Base-by-base conservation (phyloP, 2,888 invertebrate genomes). In the Colletes collaris region DNA sequence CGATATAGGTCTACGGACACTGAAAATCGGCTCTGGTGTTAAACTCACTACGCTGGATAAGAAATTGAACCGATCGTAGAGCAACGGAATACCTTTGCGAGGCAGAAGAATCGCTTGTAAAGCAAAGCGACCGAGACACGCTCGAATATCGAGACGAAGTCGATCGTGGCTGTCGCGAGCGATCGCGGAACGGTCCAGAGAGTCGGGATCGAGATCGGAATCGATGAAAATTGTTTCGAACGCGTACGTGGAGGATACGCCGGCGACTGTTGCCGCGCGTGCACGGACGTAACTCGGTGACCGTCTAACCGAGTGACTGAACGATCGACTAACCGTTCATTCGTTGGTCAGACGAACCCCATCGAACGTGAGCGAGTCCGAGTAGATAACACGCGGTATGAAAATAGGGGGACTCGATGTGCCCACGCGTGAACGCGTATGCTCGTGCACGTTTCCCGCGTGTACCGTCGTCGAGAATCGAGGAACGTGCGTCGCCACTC, bases 261-360 rank as follows among this genome's bases (percentile, higher is more conserved):
- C 44, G 60, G 11, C 19, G 19, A 46, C 37, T 13, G 6, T 11
- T 46, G 83, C 83, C 86, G 85, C 81, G 10, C 16, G 40, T 56
- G 11, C 11, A 10, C 69, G 64, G 78, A 58, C 58, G 63, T 86
- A 84, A 84, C 89, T 89, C 82, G 88, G 87, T 88, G 89, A 88
- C 89, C 87, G 83, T 87, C 88, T 88, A 85, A 83, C 88, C 81
- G 83, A 83, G 81, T 82, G 83, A 83, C 82, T 84, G 81, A 82
- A 83, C 86, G 87, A 85, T 86, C 81, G 85, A 83, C 84, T 77
- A 72, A 68, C 79, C 80, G 82, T 67, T 71, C 80, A 81, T 67
- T 71, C 74, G 75, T 62, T 76, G 79, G 70, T 69, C 72, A 55
- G 44, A 60, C 56, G 76, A 63, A 66, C 67, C 59, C 67, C 62